These are phyloP conservation scores for Musca vetustissima DNA, from an alignment of 1,140 invertebrate genomes.

Conservation along the genomic window DNA sequence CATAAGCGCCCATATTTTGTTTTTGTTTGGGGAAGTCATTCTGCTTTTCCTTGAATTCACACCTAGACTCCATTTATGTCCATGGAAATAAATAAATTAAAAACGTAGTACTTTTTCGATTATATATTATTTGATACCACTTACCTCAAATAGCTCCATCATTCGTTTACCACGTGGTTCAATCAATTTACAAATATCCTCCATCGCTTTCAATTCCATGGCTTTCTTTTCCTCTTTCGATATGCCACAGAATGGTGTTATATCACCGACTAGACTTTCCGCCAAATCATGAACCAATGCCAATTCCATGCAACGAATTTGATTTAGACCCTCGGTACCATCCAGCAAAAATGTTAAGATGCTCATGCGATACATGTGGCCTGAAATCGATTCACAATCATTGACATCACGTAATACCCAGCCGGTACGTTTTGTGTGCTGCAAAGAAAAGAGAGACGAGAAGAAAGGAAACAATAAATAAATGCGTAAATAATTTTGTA, in stretches of 20 bases:
- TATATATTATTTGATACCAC: no score
- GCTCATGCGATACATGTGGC: slow-evolving; percentile 98
- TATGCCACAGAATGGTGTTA: slow-evolving; percentile 92
- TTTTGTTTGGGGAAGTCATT: no score
- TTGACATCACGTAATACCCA: slow-evolving; percentile 81
- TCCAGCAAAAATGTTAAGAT: slow-evolving; percentile 85
- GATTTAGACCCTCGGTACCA: slow-evolving; percentile 64
- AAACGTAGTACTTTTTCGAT: no score
- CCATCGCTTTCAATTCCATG: slow-evolving; percentile 85
- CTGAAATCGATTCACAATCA: slow-evolving; percentile 87
- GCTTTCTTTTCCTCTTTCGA: slow-evolving; percentile 81
- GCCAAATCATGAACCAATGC: slow-evolving; percentile 94
- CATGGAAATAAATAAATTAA: no score
- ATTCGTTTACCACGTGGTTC: slow-evolving; percentile 71
- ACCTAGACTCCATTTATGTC: no score
- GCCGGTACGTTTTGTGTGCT: slow-evolving; percentile 87
- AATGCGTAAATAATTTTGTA: slow-evolving; percentile 11
- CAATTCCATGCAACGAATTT: slow-evolving; percentile 66
- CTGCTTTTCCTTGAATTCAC: no score
- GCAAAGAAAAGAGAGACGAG: slow-evolving; percentile 33
- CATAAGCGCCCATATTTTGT: no score
- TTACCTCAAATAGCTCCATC: slow-evolving; percentile 73
- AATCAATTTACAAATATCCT: slow-evolving; percentile 71
- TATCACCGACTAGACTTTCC: slow-evolving; percentile 94
- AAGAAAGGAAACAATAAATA: not conserved